A percentile compares a stretch with the other conserved stretches of the same genome.
Evolutionary conservation across 1,140 invertebrate species (phyloP).

Genomic region (Nasonia longicornis): DNA sequence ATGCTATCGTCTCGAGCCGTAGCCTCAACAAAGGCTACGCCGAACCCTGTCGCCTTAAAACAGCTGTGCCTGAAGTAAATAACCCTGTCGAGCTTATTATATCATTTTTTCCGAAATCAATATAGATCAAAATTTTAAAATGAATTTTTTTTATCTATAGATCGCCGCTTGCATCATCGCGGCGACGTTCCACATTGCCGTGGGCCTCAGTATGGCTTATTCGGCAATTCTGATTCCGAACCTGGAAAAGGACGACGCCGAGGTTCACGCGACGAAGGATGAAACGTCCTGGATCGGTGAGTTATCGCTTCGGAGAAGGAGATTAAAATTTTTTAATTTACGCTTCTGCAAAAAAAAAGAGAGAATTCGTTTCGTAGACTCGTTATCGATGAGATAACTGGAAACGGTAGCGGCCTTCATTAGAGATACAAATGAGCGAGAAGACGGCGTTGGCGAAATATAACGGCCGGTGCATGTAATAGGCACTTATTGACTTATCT

Average conservation of each 20-base stretch:
- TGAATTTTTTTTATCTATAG: constrained; percentile 51
- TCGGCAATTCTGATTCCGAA: constrained; percentile 72
- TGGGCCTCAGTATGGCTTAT: constrained; percentile 72
- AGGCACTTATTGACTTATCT: too few species aligned
- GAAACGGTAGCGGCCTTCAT: too few species aligned
- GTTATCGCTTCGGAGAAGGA: neutral
- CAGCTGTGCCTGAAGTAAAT: constrained; percentile 59
- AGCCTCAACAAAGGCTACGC: constrained; percentile 64
- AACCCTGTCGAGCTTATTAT: neutral
- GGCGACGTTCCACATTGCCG: constrained; percentile 71
- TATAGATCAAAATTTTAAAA: constrained; percentile 16
- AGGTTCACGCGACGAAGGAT: constrained; percentile 61
- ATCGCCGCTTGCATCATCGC: constrained; percentile 70
- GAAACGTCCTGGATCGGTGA: constrained; percentile 71
- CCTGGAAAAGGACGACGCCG: constrained; percentile 60
- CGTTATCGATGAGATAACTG: too few species aligned
- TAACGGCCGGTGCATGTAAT: too few species aligned
- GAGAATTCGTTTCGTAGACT: neutral
- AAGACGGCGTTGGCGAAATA: too few species aligned
- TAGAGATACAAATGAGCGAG: neutral
- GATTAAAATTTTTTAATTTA: neutral
- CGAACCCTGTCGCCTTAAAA: constrained; percentile 55
- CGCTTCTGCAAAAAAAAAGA: neutral
- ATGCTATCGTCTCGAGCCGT: constrained; percentile 63
- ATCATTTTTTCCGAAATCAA: neutral